Conservation (phyloP, 2,888 invertebrate species). For the Chelonus formosanus region DNA sequence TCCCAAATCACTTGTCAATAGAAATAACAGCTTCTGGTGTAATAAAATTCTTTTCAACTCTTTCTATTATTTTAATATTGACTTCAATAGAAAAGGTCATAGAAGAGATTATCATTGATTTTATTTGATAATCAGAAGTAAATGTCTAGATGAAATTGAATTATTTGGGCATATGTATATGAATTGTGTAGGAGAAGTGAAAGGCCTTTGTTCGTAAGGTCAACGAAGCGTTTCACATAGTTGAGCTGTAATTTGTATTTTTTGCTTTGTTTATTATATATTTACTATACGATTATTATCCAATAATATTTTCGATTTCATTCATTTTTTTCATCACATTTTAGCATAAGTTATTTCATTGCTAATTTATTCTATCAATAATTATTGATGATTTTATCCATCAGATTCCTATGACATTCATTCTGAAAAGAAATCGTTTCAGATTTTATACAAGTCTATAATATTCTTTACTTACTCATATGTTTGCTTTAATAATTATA, state of each 20-base stretch:
- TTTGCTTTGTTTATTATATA: conserved; percentile 3
- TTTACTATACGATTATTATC: conserved; percentile 4
- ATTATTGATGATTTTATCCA: too few relatives aligned
- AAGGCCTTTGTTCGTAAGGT: conserved; percentile 52
- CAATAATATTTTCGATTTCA: background rate
- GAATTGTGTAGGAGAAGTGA: conserved; percentile 49
- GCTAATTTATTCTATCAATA: too few relatives aligned
- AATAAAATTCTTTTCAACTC: conserved; percentile 10
- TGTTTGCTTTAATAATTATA: too few relatives aligned
- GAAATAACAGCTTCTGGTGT: conserved; percentile 1
- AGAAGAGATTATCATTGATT: background rate
- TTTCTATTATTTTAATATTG: conserved; percentile 15
- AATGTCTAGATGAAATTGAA: conserved; percentile 13
- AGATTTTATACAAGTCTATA: too few relatives aligned
- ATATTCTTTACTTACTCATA: too few relatives aligned
- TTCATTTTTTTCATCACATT: background rate
- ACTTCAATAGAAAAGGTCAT: background rate
- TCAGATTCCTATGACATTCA: too few relatives aligned
- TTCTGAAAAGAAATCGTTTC: too few relatives aligned
- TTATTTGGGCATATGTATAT: conserved; percentile 36
- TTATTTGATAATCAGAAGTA: too few relatives aligned
- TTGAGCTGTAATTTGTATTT: conserved; percentile 28
- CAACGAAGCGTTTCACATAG: conserved; percentile 27
- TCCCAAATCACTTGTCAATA: background rate
- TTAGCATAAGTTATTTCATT: background rate